Evolutionary conservation across 2,113 vertebrate species (phyloP).

Genomic region (Opisthocomus hoazin): DNA sequence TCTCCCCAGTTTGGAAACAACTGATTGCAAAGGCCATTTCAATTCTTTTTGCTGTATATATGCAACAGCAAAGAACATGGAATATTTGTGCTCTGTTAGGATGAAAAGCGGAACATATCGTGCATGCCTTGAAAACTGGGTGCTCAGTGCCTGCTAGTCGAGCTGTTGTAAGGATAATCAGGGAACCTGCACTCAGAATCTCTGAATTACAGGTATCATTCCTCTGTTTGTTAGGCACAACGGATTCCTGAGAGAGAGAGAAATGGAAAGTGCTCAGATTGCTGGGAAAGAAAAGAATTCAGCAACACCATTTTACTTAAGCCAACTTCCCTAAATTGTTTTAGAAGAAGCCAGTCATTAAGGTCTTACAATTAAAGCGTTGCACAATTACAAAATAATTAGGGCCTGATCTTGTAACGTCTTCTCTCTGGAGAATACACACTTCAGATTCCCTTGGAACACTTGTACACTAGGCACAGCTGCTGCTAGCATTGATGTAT

Average conservation of each 20-base stretch:
- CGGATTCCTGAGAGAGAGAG: neutral
- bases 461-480: neutral
- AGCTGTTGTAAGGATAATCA: neutral
- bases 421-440: neutral
- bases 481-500: neutral
- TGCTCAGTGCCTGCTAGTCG: neutral
- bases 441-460: neutral
- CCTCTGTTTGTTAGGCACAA: neutral
- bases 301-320: conserved; percentile 24
- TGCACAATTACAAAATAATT: conserved; percentile 35
- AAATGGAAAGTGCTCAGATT: neutral
- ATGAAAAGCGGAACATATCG: neutral
- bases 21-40: neutral
- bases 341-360: conserved; percentile 3
- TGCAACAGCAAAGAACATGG: neutral
- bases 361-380: conserved; percentile 8
- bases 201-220: neutral
- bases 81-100: neutral
- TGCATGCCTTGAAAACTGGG: neutral
- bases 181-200: neutral
- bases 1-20: neutral
- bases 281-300: neutral
- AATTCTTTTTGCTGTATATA: neutral
- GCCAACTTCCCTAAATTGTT: neutral
- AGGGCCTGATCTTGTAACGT: neutral